Percentiles rank a stretch among this genome's conserved stretches.
Evolutionary conservation across 2,888 invertebrate genomes (phyloP).

Genomic region (Synanthedon tipuliformis): DNA sequence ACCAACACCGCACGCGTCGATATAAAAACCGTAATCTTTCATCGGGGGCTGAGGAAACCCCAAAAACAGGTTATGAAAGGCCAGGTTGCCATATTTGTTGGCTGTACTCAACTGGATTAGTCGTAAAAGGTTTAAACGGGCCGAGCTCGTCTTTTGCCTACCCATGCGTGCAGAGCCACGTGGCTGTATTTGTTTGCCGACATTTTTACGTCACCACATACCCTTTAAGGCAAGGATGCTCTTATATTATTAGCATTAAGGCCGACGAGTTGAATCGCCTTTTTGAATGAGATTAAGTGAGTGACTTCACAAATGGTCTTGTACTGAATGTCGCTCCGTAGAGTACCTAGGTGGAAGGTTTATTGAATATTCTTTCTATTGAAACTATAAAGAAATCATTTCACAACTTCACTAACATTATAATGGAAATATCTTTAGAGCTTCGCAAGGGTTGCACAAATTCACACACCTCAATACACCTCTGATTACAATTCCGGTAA

Average conservation of each 20-base stretch:
- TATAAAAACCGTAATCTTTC: constrained; percentile 34
- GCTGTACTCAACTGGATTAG: constrained; percentile 61
- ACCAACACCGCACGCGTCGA: constrained; percentile 6
- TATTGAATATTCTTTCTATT: not conserved
- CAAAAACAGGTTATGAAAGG: constrained; percentile 68
- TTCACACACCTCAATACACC: constrained; percentile 12
- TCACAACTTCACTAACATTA: too few species aligned
- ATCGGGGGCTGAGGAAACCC: constrained; percentile 61
- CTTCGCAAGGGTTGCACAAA: constrained; percentile 15
- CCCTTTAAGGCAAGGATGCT: constrained; percentile 50
- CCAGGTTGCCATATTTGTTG: constrained; percentile 64
- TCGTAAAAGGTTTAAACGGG: constrained; percentile 67
- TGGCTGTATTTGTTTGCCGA: constrained; percentile 39
- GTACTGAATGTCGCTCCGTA: not conserved
- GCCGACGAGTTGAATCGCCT: constrained; percentile 42
- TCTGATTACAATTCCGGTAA: constrained; percentile 25
- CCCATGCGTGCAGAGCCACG: constrained; percentile 40
- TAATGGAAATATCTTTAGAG: too few species aligned
- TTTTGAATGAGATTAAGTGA: constrained; percentile 6
- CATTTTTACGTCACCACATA: constrained; percentile 43
- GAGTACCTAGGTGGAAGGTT: not conserved
- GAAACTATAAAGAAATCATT: not conserved
- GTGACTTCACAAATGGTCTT: not conserved
- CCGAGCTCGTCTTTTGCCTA: constrained; percentile 52
- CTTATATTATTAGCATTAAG: constrained; percentile 35